Conservation (phyloP, 2,888 invertebrate genomes). For the Trichopoda pennipes region DNA sequence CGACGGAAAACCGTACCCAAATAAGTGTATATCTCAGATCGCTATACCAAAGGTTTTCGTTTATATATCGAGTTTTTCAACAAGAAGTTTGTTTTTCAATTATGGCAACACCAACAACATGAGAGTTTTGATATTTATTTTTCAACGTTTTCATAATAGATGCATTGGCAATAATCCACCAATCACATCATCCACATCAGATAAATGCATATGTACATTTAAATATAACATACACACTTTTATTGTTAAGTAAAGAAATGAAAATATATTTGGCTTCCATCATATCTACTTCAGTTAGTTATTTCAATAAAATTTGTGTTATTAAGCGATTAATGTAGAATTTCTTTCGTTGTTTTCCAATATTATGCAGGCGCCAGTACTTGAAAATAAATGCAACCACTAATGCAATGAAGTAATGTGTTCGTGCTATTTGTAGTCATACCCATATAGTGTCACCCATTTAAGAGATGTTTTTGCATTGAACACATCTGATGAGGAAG, state of each 20-base stretch:
- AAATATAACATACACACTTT: not conserved
- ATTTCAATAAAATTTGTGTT: conserved; percentile 43
- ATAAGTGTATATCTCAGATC: too few species aligned
- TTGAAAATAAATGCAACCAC: conserved; percentile 15
- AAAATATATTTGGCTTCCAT: conserved; percentile 15
- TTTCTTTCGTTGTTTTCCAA: conserved; percentile 10
- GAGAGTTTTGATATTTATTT: too few species aligned
- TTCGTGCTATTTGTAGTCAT: conserved; percentile 9
- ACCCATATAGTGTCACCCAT: too few species aligned
- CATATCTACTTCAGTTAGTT: conserved; percentile 11
- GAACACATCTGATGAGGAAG: too few species aligned
- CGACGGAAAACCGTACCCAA: too few species aligned
- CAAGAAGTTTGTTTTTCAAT: too few species aligned
- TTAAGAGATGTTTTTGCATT: too few species aligned
- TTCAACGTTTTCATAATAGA: too few species aligned
- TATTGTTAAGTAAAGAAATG: not conserved
- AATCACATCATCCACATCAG: not conserved
- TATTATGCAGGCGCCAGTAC: conserved; percentile 62
- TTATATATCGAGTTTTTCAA: too few species aligned
- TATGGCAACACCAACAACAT: too few species aligned
- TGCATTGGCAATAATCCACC: too few species aligned
- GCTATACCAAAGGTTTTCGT: too few species aligned
- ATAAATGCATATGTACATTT: not conserved
- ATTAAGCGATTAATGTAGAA: conserved; percentile 16
- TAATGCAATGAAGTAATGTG: conserved; percentile 7